A percentile compares a stretch with the other conserved stretches of the same genome.
Evolutionary conservation across 2,888 invertebrate genomes (phyloP).

Genomic region (Drosophila kuntzei): DNA sequence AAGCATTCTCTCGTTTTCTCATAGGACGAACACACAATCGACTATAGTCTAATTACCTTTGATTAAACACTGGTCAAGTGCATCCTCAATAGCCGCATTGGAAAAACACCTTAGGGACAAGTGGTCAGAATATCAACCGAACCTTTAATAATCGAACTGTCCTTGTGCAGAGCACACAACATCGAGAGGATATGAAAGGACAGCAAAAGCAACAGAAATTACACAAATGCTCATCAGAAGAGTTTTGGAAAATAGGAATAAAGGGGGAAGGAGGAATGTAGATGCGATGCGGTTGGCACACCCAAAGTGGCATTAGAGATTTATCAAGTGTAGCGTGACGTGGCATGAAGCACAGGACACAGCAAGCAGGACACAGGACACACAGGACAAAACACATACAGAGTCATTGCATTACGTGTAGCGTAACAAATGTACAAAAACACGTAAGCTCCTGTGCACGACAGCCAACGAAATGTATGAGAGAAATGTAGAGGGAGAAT

Average conservation of each 20-base stretch:
- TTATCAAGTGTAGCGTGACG: slow-evolving; percentile 83
- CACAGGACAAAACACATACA: slow-evolving; percentile 39
- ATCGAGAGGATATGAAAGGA: slow-evolving; percentile 11
- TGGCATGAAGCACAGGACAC: slow-evolving; percentile 69
- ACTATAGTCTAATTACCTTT: slow-evolving; percentile 74
- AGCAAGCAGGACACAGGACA: slow-evolving; percentile 35
- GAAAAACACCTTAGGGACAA: slow-evolving; percentile 42
- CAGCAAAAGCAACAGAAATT: slow-evolving; percentile 69
- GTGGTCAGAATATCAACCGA: slow-evolving; percentile 40
- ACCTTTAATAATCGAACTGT: slow-evolving; percentile 74
- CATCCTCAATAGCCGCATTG: slow-evolving; percentile 49
- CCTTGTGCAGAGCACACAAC: slow-evolving; percentile 9
- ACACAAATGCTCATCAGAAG: slow-evolving; percentile 66
- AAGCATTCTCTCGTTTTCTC: neutral
- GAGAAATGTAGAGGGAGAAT: neutral
- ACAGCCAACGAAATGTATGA: slow-evolving; percentile 41
- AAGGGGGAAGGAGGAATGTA: neutral
- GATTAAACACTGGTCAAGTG: slow-evolving; percentile 70
- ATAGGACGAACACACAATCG: slow-evolving; percentile 8
- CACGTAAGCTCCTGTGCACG: slow-evolving; percentile 66
- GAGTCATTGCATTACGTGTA: slow-evolving; percentile 76
- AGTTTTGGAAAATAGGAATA: slow-evolving; percentile 28
- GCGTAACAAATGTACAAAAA: slow-evolving; percentile 80
- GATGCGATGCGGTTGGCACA: slow-evolving; percentile 71
- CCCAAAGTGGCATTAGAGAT: slow-evolving; percentile 84